These are phyloP conservation scores for Buteo buteo DNA, from an alignment of 2,113 vertebrate species.

Conservation along the genomic window DNA sequence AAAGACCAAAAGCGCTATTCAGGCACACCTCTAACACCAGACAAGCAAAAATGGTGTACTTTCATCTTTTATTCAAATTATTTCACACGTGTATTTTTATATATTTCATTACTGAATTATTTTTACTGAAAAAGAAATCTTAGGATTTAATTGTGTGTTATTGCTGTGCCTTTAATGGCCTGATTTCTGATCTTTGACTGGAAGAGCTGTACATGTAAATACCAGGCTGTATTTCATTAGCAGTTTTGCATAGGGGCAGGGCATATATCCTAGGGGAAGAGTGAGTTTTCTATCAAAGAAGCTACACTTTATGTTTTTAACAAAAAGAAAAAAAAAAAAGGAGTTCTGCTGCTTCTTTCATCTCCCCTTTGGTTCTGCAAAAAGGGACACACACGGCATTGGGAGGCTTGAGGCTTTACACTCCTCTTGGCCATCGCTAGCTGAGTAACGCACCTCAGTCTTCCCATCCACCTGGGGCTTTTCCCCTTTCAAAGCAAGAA, in stretches of 20 bases:
- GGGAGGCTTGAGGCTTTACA: not conserved
- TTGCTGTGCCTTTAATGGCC: not conserved
- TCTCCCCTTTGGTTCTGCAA: not conserved
- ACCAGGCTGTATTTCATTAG: not conserved
- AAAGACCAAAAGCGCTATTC: not conserved
- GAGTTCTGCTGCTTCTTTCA: not conserved
- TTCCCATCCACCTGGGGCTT: accelerated
- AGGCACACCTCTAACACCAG: not conserved
- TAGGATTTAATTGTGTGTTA: not conserved
- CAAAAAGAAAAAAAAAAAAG: not conserved
- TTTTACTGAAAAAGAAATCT: not conserved
- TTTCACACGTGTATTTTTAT: not conserved
- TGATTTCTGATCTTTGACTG: not conserved
- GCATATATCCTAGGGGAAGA: not conserved
- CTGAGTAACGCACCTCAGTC: accelerated
- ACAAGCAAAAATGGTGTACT: accelerated
- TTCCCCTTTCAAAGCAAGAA: not conserved
- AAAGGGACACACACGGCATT: too few species aligned
- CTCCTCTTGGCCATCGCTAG: accelerated
- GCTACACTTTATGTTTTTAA: not conserved
- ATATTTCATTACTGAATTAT: not conserved
- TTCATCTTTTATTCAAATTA: not conserved
- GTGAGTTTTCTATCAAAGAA: not conserved
- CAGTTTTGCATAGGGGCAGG: not conserved
- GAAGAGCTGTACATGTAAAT: not conserved